Conservation (phyloP, 2,888 invertebrate species). For the Eupithecia vulgata region DNA sequence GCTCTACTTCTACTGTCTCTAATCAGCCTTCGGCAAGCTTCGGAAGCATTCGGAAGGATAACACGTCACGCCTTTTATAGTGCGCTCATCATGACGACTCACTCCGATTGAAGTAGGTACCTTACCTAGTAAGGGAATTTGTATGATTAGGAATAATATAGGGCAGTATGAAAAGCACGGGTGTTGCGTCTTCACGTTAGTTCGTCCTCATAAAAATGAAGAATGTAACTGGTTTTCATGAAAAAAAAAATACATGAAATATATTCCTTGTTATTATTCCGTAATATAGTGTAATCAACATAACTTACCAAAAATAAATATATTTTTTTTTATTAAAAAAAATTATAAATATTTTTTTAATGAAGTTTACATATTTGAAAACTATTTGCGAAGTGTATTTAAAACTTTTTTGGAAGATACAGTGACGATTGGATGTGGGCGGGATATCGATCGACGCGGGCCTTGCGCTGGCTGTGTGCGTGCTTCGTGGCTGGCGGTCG, state of each 20-base stretch:
- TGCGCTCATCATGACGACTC: not conserved
- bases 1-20: not conserved
- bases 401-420: conserved; percentile 35
- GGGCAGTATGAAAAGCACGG: not conserved
- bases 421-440: conserved; percentile 70
- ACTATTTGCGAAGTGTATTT: conserved; percentile 34
- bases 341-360: not conserved
- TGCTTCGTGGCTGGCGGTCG: not conserved
- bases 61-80: not conserved
- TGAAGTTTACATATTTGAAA: not conserved
- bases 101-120: not conserved
- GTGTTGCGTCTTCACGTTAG: conserved; percentile 1
- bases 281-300: not conserved
- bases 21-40: not conserved
- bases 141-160: not conserved
- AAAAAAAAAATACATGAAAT: not conserved
- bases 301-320: not conserved
- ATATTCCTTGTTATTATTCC: not conserved
- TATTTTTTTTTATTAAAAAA: not conserved
- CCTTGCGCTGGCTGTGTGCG: conserved; percentile 48
- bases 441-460: conserved; percentile 79
- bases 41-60: not conserved
- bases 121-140: not conserved
- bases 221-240: not conserved
- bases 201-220: not conserved